Evolutionary conservation across 2,888 invertebrate genomes (phyloP), one percentile per base, ranked within the genome.

Genomic region (Polyploca ridens): DNA sequence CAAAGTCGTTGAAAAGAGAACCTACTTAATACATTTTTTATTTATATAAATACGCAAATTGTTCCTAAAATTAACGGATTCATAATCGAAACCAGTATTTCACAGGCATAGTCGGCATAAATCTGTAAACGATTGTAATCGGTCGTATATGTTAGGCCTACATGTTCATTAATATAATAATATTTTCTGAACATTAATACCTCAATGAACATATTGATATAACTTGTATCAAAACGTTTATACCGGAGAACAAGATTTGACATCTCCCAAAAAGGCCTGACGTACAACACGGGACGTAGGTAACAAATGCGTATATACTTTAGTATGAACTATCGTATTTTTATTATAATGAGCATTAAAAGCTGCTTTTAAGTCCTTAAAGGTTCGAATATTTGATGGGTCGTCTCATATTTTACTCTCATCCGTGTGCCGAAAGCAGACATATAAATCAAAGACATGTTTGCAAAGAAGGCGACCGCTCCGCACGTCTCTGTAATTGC

Each of bases 391-490:
- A 88, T 92, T 92, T 92, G 90, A 92, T 89, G 85, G 83, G 84
- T 86, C 71, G 87, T 76, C 88, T 93, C 91, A 93, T 93, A 93
- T 91, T 93, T 92, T 90, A 92, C 87, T 89, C 86, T 85, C 83
- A 86, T 88, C 82, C 79, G 13, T 76, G 78, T 81, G 81, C 79
- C 81, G 81, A 86, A 84, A 86, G 88, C 84, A 87, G 90, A 88
- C 89, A 79, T 84, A 94, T 94, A 93, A 94, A 93, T 94, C 93
- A 93, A 92, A 90, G 88, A 82, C 85, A 89, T 90, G 87, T 86
- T 89, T 85, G 84, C 84, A 82, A 85, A 84, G 85, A 82, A 84
- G 89, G 87, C 90, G 85, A 83, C 85, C 86, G 89, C 88, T 88
- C 88, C 75, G 88, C 90, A 89, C 89, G 91, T 89, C 86, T 79